Conservation (phyloP, 1,140 invertebrate species). For the Drosophila kohkoa region DNA sequence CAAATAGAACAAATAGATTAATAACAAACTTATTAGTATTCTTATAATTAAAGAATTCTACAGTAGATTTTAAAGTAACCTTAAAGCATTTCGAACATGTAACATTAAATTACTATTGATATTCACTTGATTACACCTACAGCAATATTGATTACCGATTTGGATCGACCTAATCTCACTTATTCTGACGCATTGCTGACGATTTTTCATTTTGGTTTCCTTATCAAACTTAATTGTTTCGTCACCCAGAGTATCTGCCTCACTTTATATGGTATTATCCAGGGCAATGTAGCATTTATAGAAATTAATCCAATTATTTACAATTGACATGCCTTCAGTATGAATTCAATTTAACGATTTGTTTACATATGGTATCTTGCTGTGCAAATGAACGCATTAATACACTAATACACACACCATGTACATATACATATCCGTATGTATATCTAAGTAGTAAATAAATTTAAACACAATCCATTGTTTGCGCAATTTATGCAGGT, state of each 20-base stretch:
- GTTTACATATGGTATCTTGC: not conserved
- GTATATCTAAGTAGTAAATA: too few relatives aligned
- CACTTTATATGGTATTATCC: not conserved
- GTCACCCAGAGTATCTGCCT: not conserved
- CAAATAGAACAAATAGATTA: not conserved
- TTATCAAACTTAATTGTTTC: slow-evolving; percentile 1
- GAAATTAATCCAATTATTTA: too few relatives aligned
- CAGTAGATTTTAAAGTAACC: too few relatives aligned
- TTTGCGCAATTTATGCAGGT: slow-evolving; percentile 1
- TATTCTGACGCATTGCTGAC: not conserved
- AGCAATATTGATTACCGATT: not conserved
- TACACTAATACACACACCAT: not conserved
- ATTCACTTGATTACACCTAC: not conserved
- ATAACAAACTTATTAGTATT: too few relatives aligned
- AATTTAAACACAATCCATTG: not conserved
- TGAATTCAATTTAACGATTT: not conserved
- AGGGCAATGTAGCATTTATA: not conserved
- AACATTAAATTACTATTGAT: not conserved
- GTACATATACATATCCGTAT: not conserved
- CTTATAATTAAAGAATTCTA: not conserved
- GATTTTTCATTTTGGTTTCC: not conserved
- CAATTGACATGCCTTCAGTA: too few relatives aligned
- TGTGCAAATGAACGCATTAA: not conserved
- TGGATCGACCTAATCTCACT: not conserved
- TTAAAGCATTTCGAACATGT: not conserved